Evolutionary conservation across 2,888 invertebrate genomes (phyloP).

Genomic region (Pollenia griseotomentosa): DNA sequence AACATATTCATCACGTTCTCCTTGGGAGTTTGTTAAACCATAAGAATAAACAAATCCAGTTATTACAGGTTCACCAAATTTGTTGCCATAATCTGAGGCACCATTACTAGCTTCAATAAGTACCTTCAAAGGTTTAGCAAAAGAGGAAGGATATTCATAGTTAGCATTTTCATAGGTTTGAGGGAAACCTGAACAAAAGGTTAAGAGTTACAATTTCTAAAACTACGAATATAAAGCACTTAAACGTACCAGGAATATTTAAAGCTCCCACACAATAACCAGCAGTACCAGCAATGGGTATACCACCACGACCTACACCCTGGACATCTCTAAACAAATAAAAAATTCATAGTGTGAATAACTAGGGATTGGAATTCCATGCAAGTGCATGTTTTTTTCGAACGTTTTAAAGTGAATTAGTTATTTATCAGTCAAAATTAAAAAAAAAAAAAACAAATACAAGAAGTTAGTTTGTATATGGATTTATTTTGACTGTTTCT

Average conservation of each 20-base stretch:
- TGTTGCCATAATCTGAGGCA: constrained; percentile 99
- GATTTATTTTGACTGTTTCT: too few relatives aligned
- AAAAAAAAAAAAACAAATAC: too few relatives aligned
- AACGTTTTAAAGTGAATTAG: too few relatives aligned
- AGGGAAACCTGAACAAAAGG: constrained; percentile 87
- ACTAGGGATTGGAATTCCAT: too few relatives aligned
- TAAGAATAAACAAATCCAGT: constrained; percentile 96
- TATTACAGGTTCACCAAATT: constrained; percentile 98
- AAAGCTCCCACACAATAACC: constrained; percentile 98
- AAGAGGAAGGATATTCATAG: constrained; percentile 92
- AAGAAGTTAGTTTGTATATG: too few relatives aligned
- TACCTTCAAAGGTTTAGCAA: constrained; percentile 95
- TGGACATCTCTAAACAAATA: constrained; percentile 91
- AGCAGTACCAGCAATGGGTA: constrained; percentile 97
- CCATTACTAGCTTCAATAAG: constrained; percentile 98
- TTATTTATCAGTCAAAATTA: too few relatives aligned
- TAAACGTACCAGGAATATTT: constrained; percentile 90
- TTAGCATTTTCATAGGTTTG: constrained; percentile 93
- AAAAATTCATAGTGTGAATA: background rate
- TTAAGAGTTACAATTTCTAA: background rate
- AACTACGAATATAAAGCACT: background rate
- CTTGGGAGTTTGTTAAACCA: constrained; percentile 88
- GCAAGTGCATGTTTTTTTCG: too few relatives aligned
- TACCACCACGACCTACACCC: constrained; percentile 96
- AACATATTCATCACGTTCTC: constrained; percentile 94